These are phyloP conservation scores for Syngnathoides biaculeatus DNA, from an alignment of 2,113 vertebrate species.

Conservation along the genomic window DNA sequence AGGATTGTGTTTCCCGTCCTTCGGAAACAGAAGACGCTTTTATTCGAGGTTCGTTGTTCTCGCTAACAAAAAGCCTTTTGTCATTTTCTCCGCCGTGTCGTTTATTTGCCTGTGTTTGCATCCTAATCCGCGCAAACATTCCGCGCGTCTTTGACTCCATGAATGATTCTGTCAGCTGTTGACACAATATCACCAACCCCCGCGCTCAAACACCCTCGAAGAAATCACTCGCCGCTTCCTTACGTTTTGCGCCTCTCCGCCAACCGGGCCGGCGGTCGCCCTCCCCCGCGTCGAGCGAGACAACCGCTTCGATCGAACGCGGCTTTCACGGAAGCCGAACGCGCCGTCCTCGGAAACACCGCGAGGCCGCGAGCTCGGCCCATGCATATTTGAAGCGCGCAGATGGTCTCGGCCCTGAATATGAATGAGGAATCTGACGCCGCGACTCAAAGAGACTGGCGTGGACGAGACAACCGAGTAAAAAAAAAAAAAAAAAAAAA, in stretches of 20 bases:
- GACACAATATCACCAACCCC: constrained; percentile 25
- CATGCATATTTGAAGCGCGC: constrained; percentile 64
- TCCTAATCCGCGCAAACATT: constrained; percentile 2
- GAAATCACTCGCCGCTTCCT: constrained; percentile 16
- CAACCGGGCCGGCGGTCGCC: background rate
- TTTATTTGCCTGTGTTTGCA: background rate
- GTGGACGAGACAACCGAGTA: constrained; percentile 22
- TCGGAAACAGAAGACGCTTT: constrained; percentile 15
- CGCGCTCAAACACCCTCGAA: constrained; percentile 13
- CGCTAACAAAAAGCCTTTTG: constrained; percentile 12
- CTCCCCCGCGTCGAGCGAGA: constrained; percentile 2
- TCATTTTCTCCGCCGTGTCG: background rate
- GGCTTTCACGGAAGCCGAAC: too few species aligned
- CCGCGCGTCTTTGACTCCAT: constrained; percentile 10
- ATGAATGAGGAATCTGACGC: constrained; percentile 67
- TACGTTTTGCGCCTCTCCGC: constrained; percentile 18
- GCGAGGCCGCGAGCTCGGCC: constrained; percentile 48
- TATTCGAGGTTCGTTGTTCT: background rate
- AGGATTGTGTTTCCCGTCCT: constrained; percentile 23
- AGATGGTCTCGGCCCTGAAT: constrained; percentile 65
- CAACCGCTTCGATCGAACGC: constrained; percentile 33
- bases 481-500: background rate
- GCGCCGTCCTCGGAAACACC: too few species aligned
- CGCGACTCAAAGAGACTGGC: constrained; percentile 42
- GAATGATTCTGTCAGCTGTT: constrained; percentile 14